Base-by-base conservation (phyloP, 2,888 invertebrate species). In the Atherix ibis region DNA sequence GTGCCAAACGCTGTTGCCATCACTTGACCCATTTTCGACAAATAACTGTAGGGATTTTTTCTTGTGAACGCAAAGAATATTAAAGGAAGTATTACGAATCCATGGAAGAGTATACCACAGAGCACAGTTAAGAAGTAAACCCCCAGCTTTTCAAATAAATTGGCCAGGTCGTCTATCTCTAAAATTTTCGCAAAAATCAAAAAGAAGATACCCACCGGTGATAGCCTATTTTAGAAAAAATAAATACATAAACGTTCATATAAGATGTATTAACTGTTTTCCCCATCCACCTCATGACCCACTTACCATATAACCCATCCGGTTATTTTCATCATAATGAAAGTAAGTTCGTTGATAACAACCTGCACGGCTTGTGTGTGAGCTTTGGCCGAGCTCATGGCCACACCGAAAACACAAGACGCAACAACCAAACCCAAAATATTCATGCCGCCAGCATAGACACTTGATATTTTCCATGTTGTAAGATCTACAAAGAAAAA, bases 291-390 rank as follows among this genome's bases (percentile, higher is more conserved):
- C 27, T 12, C 5, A 27, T 27, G 26, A 26, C 4, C 4, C 5
- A 19, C 40, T 42, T 40, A 58, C 60, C 92, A 94, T 56, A 97
- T 92, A 44, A 95, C 91, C 79, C 91, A 85, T 38, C 82, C 78
- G 38, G 97, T 94, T 42, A 97, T 88, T 37, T 81, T 78, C 94
- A 97, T 94, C 76, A 91, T 88, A 17, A 89, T 87, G 51, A 92
- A 88, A 14, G 88, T 85, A 10, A 95, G 61, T 1, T 81, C 67
- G 39, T 78, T 76, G 63, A 94, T 92, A 62, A 95, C 85, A 40
- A 76, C 70, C 41, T 87, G 71, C 41, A 97, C 59, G 3, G 89
- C 77, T 46, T 76, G 74, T 28, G 88, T 91, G 50, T 74, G 66
- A 14, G 78, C 73, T 0, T 82, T 81, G 79, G 95, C 80, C 51